phyloP scores from a whole-genome alignment of 2,888 invertebrate species.

The Horisme vitalbata region DNA sequence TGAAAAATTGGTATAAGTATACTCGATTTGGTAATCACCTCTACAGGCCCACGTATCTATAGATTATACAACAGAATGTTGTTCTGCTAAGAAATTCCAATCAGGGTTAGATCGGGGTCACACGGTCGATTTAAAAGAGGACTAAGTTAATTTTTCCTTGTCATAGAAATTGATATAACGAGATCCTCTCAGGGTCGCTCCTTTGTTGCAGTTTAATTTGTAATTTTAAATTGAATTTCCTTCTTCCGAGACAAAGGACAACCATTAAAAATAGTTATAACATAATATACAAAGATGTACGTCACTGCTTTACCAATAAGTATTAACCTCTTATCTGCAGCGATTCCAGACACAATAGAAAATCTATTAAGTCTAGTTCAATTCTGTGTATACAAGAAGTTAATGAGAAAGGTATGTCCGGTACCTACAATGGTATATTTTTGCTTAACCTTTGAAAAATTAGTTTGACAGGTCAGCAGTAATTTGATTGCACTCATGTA shows the following conservation, averaged over 20 bases:
- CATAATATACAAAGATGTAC: no score
- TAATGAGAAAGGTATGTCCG: not conserved
- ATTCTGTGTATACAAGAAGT: no score
- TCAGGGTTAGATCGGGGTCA: constrained; percentile 11
- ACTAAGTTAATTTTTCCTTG: not conserved
- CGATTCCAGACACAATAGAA: no score
- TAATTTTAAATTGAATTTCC: no score
- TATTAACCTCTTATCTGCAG: no score
- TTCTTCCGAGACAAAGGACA: no score
- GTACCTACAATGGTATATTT: not conserved
- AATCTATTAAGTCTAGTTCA: no score
- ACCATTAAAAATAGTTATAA: no score
- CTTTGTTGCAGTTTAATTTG: no score
- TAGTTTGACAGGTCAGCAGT: constrained; percentile 25
- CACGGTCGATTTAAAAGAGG: not conserved
- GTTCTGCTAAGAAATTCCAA: not conserved
- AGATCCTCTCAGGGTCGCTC: no score
- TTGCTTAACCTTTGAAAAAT: not conserved
- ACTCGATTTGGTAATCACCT: constrained; percentile 27
- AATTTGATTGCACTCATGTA: constrained; percentile 19
- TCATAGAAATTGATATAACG: not conserved
- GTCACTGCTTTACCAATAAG: no score
- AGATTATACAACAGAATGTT: constrained; percentile 8
- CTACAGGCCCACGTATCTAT: constrained; percentile 5
- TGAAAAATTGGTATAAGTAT: constrained; percentile 20